These are phyloP conservation scores for Drosophila ezoana DNA, from an alignment of 2,888 invertebrate species.

Conservation along the genomic window DNA sequence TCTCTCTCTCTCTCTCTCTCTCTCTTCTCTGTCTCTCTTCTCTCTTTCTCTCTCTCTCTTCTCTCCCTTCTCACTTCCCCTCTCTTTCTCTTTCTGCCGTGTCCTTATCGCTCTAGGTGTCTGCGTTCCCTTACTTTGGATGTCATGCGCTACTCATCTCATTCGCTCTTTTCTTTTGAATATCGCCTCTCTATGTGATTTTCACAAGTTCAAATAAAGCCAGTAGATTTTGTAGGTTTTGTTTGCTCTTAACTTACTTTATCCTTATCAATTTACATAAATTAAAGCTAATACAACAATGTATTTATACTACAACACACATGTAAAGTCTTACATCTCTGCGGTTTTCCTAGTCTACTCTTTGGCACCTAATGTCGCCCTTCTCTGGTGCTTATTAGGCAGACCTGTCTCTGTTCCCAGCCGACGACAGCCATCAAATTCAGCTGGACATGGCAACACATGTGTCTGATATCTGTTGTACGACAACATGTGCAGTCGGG, in stretches of 20 bases:
- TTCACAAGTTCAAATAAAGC: not conserved
- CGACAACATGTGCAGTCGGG: constrained; percentile 43
- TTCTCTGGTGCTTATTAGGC: constrained; percentile 39
- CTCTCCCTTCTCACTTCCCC: too few species aligned
- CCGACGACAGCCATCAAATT: constrained; percentile 24
- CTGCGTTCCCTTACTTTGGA: too few species aligned
- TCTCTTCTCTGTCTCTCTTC: too few species aligned
- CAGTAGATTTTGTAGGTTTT: too few species aligned
- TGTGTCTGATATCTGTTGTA: constrained; percentile 71
- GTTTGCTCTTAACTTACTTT: too few species aligned
- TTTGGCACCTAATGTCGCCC: not conserved
- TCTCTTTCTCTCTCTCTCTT: too few species aligned
- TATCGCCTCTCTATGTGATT: not conserved
- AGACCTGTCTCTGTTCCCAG: constrained; percentile 39
- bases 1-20: too few species aligned
- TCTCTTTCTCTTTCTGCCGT: too few species aligned
- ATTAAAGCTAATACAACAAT: not conserved
- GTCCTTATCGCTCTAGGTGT: too few species aligned
- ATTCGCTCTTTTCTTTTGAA: too few species aligned
- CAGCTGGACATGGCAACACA: constrained; percentile 58
- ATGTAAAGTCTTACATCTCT: not conserved
- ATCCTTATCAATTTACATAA: too few species aligned
- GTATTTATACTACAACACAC: not conserved
- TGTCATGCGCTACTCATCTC: too few species aligned
- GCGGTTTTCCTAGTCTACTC: not conserved